These are phyloP conservation scores for Cryptocephalus primarius DNA, from an alignment of 2,888 invertebrate genomes.

Conservation along the genomic window DNA sequence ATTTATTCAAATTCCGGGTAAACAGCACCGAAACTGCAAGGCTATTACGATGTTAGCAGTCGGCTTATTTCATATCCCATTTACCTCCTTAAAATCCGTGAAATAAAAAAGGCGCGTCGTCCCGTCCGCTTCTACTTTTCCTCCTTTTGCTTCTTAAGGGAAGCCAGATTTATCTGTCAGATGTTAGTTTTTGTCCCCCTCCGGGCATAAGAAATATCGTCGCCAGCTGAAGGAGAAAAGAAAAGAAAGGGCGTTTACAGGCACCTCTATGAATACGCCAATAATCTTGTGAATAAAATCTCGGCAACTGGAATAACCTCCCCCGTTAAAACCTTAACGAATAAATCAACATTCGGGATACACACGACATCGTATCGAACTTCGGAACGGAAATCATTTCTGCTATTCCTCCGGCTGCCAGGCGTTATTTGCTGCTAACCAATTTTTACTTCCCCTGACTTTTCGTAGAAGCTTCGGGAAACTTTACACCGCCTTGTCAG, in stretches of 20 bases:
- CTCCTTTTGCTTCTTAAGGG: conserved; percentile 3
- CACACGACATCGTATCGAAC: too few species aligned
- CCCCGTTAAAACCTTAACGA: too few species aligned
- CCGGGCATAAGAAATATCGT: not conserved
- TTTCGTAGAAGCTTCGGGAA: conserved; percentile 6
- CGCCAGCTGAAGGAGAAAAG: not conserved
- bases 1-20: conserved; percentile 17
- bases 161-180: conserved; percentile 11
- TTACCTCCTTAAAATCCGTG: conserved; percentile 25
- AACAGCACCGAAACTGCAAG: conserved; percentile 13
- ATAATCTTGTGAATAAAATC: too few species aligned
- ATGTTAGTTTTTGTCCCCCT: conserved; percentile 1
- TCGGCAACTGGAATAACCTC: too few species aligned
- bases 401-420: not conserved
- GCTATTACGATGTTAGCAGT: conserved; percentile 15
- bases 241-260: too few species aligned
- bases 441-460: not conserved
- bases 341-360: too few species aligned
- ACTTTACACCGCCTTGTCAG: conserved; percentile 16
- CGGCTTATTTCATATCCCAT: conserved; percentile 29
- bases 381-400: too few species aligned
- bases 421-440: not conserved
- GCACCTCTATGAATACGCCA: too few species aligned
- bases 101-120: conserved; percentile 19
- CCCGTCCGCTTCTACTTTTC: conserved; percentile 1